A percentile compares a stretch with the other conserved stretches of the same genome.
These are phyloP conservation scores for Ictalurus punctatus DNA, from an alignment of 2,113 vertebrate species.

Conservation along the genomic window DNA sequence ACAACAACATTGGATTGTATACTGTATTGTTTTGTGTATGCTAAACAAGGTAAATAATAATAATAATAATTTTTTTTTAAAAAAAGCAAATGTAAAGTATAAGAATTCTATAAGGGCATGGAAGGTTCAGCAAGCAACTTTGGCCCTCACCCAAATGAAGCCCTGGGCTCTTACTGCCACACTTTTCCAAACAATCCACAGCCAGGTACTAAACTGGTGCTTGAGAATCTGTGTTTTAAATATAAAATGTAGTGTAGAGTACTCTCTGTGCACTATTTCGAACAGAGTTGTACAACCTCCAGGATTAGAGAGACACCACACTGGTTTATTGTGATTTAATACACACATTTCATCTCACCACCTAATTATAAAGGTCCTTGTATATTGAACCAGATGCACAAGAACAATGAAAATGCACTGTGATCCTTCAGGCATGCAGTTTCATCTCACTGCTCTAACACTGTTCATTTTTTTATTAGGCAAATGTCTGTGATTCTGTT, in stretches of 20 bases:
- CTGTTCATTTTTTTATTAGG: slow-evolving; percentile 5
- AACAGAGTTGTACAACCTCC: neutral
- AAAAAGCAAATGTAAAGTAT: neutral
- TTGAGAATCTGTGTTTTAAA: neutral
- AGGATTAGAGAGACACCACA: neutral
- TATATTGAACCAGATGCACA: neutral
- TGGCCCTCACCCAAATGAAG: neutral
- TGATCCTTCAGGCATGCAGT: slow-evolving; percentile 16
- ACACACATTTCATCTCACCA: slow-evolving; percentile 7
- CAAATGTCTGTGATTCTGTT: neutral
- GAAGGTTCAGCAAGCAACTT: neutral
- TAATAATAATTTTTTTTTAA: too few relatives aligned
- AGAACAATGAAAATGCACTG: neutral
- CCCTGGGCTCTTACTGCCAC: neutral
- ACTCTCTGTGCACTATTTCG: neutral
- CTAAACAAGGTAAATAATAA: neutral
- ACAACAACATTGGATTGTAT: neutral
- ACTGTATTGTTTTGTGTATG: neutral
- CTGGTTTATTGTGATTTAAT: neutral
- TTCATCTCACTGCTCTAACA: slow-evolving; percentile 7
- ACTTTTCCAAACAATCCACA: neutral
- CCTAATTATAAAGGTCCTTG: slow-evolving; percentile 13
- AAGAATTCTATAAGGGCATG: neutral
- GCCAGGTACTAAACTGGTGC: neutral
- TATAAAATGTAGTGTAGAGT: neutral